These are phyloP conservation scores for Tinamus guttatus DNA, from an alignment of 2,113 vertebrate genomes.

Conservation along the genomic window DNA sequence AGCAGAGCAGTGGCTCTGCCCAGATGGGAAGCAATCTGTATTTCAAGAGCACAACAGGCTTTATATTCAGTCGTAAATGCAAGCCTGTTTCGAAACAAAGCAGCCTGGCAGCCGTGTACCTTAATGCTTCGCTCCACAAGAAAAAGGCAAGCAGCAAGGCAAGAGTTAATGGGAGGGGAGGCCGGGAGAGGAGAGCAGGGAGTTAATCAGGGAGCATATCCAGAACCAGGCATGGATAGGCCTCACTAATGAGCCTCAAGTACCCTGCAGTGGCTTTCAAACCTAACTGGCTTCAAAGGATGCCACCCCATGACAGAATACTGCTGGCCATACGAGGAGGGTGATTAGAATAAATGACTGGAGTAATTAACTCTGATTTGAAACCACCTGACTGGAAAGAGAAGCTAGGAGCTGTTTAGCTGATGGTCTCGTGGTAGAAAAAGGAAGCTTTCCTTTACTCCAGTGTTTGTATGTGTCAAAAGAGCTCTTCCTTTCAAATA, in stretches of 20 bases:
- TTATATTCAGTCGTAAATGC: rapidly evolving
- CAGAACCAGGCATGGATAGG: slow-evolving; percentile 76
- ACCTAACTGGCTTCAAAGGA: slow-evolving; percentile 76
- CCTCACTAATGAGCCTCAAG: slow-evolving; percentile 83
- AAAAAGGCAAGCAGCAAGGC: slow-evolving; percentile 55
- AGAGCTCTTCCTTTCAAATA: slow-evolving; percentile 78
- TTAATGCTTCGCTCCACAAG: neutral
- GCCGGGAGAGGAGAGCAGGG: neutral
- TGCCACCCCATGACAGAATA: slow-evolving; percentile 75
- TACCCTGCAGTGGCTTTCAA: slow-evolving; percentile 81
- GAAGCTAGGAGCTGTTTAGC: slow-evolving; percentile 80
- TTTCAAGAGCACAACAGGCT: no score
- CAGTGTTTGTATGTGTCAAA: slow-evolving; percentile 67
- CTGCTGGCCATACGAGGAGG: slow-evolving; percentile 73
- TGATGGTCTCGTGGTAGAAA: slow-evolving; percentile 68
- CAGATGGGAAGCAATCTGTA: no score
- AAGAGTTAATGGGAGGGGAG: slow-evolving; percentile 65
- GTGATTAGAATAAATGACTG: slow-evolving; percentile 88
- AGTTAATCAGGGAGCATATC: slow-evolving; percentile 70
- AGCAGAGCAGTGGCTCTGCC: neutral
- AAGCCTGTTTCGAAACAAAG: neutral
- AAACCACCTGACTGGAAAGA: slow-evolving; percentile 83
- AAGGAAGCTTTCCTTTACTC: slow-evolving; percentile 72
- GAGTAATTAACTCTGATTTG: slow-evolving; percentile 86
- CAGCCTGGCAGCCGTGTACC: neutral